A percentile compares a stretch with the other conserved stretches of the same genome.
phyloP scores from a whole-genome alignment of 2,113 vertebrate genomes.

The Mustela nigripes region DNA sequence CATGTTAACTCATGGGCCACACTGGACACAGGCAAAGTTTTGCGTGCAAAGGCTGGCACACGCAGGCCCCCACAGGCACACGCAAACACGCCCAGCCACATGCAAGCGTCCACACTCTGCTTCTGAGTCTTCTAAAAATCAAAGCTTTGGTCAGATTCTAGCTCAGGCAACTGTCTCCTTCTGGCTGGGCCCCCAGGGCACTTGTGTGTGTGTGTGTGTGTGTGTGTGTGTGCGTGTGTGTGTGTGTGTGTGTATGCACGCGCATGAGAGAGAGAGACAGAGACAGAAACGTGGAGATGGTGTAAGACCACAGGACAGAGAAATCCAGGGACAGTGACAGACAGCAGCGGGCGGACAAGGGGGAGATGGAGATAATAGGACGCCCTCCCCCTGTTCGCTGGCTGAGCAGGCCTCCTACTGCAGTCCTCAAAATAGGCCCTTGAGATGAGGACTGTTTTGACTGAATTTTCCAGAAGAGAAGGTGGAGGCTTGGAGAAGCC shows the following conservation, averaged over 20 bases:
- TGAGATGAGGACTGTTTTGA: neutral
- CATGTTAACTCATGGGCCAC: neutral
- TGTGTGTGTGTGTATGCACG: neutral
- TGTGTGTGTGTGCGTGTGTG: neutral
- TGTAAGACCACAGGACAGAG: too few species aligned
- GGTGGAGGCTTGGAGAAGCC: neutral
- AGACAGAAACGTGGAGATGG: neutral
- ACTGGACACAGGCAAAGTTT: neutral
- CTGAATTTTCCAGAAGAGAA: neutral
- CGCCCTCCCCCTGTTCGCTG: neutral
- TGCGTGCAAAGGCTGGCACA: too few species aligned
- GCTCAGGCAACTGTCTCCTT: neutral
- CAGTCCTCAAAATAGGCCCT: neutral
- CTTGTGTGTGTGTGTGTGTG: neutral
- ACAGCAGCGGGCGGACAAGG: neutral
- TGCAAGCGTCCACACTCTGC: neutral
- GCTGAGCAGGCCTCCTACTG: neutral
- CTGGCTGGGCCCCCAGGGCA: neutral
- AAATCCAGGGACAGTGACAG: neutral
- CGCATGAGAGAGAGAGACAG: too few species aligned
- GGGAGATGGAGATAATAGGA: neutral
- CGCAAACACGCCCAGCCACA: neutral
- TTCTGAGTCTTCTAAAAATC: neutral
- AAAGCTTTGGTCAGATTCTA: neutral
- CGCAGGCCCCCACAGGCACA: rapidly evolving